Evolutionary conservation across 1,140 invertebrate species (phyloP).

Genomic region (Lycorma delicatula): DNA sequence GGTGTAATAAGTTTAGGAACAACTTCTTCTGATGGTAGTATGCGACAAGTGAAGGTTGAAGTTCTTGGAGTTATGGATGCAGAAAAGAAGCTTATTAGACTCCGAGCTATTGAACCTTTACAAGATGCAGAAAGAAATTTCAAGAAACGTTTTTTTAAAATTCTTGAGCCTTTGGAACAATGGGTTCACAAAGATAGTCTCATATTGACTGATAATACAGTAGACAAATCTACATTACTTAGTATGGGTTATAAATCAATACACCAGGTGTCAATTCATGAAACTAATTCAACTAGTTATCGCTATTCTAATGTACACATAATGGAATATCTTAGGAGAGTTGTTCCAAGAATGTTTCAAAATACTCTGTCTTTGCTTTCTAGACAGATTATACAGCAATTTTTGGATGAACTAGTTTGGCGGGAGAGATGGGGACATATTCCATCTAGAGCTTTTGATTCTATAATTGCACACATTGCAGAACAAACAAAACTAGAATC

Average conservation of each 20-base stretch:
- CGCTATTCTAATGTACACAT: slow-evolving; percentile 9
- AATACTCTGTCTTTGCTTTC: slow-evolving; percentile 75
- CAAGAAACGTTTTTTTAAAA: slow-evolving; percentile 61
- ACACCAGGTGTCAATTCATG: slow-evolving; percentile 54
- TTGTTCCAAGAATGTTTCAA: slow-evolving; percentile 42
- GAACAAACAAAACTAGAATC: slow-evolving; percentile 60
- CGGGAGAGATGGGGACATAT: slow-evolving; percentile 63
- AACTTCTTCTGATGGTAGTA: slow-evolving; percentile 70
- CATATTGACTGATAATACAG: slow-evolving; percentile 71
- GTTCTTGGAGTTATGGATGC: slow-evolving; percentile 76
- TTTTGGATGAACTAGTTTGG: slow-evolving; percentile 81
- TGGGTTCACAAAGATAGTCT: slow-evolving; percentile 71
- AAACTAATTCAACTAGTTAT: slow-evolving; percentile 33
- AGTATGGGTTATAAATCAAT: slow-evolving; percentile 70
- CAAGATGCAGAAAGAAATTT: slow-evolving; percentile 54
- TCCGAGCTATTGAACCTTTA: slow-evolving; percentile 72
- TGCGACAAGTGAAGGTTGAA: slow-evolving; percentile 79
- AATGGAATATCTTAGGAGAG: slow-evolving; percentile 21
- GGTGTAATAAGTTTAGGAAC: slow-evolving; percentile 85
- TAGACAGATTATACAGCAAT: slow-evolving; percentile 78
- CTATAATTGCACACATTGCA: slow-evolving; percentile 65
- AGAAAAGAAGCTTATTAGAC: slow-evolving; percentile 57
- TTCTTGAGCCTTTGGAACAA: slow-evolving; percentile 61
- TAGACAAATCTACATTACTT: slow-evolving; percentile 65
- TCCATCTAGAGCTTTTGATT: slow-evolving; percentile 68